Evolutionary conservation across 64 coral and sea anemone genomes (phyloP).

Genomic region (Stichodactyla mertensii): DNA sequence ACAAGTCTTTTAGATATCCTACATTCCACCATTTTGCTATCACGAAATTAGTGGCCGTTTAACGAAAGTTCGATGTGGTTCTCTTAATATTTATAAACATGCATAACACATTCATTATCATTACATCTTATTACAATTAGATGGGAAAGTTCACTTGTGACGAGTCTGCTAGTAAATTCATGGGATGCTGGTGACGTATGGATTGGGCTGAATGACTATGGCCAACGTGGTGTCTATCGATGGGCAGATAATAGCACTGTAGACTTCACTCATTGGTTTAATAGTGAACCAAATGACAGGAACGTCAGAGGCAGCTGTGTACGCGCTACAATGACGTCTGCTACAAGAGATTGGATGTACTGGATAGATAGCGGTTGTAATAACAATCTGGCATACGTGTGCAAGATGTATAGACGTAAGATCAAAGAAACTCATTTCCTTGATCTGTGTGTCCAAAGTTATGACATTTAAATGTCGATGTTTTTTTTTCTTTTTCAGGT

Average conservation of each 20-base stretch:
- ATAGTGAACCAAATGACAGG: slow-evolving; percentile 68
- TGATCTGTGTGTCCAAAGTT: not conserved
- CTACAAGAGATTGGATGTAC: slow-evolving; percentile 68
- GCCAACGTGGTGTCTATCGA: slow-evolving; percentile 51
- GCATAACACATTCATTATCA: too few relatives aligned
- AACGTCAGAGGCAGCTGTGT: slow-evolving; percentile 53
- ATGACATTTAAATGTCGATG: too few relatives aligned
- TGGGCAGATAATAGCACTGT: slow-evolving; percentile 67
- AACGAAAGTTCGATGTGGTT: too few relatives aligned
- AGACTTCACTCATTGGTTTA: slow-evolving; percentile 69
- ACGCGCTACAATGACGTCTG: slow-evolving; percentile 35
- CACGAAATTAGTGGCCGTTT: too few relatives aligned
- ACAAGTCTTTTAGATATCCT: too few relatives aligned
- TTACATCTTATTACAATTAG: slow-evolving; percentile 1
- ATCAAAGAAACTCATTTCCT: not conserved
- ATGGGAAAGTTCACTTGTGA: slow-evolving; percentile 58
- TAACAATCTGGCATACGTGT: slow-evolving; percentile 43
- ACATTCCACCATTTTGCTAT: too few relatives aligned
- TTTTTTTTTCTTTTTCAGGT: not conserved
- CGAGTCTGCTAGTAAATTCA: slow-evolving; percentile 65
- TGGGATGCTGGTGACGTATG: slow-evolving; percentile 74
- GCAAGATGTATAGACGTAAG: slow-evolving; percentile 63
- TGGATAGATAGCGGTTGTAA: slow-evolving; percentile 69
- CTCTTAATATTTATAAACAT: too few relatives aligned
- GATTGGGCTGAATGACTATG: slow-evolving; percentile 59